Evolutionary conservation across 1,140 invertebrate species (phyloP).

Genomic region (Chymomyza costata): DNA sequence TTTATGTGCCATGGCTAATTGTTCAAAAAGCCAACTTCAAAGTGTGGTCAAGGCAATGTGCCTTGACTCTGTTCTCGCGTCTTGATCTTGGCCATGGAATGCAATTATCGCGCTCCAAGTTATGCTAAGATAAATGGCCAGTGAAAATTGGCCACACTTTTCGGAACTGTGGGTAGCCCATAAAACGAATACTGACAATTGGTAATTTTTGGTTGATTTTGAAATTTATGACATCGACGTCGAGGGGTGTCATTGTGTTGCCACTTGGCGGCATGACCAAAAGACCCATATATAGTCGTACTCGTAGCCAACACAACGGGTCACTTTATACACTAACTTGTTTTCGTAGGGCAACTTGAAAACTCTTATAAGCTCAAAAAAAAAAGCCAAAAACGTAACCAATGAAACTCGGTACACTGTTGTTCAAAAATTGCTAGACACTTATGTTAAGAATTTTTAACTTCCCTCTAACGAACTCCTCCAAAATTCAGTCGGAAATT

Average conservation of each 20-base stretch:
- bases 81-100: constrained; percentile 36
- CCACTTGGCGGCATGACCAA: constrained; percentile 42
- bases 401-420: not conserved
- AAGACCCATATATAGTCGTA: constrained; percentile 27
- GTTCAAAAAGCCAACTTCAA: constrained; percentile 52
- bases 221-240: constrained; percentile 39
- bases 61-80: no score
- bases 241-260: not conserved
- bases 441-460: no score
- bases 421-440: no score
- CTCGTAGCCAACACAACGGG: not conserved
- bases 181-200: constrained; percentile 40
- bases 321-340: not conserved
- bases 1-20: constrained; percentile 73
- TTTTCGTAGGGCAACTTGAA: not conserved
- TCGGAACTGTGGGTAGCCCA: no score
- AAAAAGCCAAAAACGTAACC: not conserved
- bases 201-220: constrained; percentile 56
- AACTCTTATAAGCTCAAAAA: not conserved
- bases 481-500: no score
- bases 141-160: constrained; percentile 62
- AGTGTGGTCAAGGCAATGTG: constrained; percentile 31
- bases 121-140: constrained; percentile 66
- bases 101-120: constrained; percentile 69
- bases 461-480: no score